Evolutionary conservation across 1,140 invertebrate genomes (phyloP), one percentile per base, ranked within the genome.

Genomic region (Leptinotarsa undecemlineata): DNA sequence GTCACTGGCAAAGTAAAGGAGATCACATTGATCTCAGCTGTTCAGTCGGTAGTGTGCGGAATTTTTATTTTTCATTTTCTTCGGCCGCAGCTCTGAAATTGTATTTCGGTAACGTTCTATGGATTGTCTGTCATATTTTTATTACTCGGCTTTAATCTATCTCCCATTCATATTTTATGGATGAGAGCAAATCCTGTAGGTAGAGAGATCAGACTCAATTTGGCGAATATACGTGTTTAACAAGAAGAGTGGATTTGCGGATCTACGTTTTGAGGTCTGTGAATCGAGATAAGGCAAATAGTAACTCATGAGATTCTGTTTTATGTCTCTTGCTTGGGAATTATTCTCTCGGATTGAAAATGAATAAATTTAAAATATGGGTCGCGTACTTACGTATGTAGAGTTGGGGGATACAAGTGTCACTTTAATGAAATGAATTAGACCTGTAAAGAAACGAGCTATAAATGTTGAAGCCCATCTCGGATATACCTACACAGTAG

Each of bases 191-290:
- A 57, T 57, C 15, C 51, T 19, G 51, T 15, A 19, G 51, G n/a
- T 57, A 57, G 51, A 57, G n/a, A 57, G 51, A 57, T 57, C 51
- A 57, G 51, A 57, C 51, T 57, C 51, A 57, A 57, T 57, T 57
- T 57, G 51, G n/a, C 51, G 51, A 17, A 57, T 57, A 57, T 19
- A 57, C 51, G 51, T 57, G 51, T 57, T 57, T 57, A 57, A 57
- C 51, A 57, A 57, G 51, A 19, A 57, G 51, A 17, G 51, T 57
- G 15, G 51, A 13, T 57, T 57, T 57, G 33, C 33, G 51, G 51
- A 57, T 15, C 51, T 5, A 15, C 51, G 51, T 57, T 19, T 19
- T 57, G 51, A 57, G 51, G 51, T 57, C 51, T 57, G 51, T 19
- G 51, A 57, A 57, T 57, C n/a, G 51, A 57, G 51, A 57, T 57